Evolutionary conservation across 2,113 vertebrate genomes (phyloP), one percentile per base, ranked within the genome.

Genomic region (Sturnira hondurensis): DNA sequence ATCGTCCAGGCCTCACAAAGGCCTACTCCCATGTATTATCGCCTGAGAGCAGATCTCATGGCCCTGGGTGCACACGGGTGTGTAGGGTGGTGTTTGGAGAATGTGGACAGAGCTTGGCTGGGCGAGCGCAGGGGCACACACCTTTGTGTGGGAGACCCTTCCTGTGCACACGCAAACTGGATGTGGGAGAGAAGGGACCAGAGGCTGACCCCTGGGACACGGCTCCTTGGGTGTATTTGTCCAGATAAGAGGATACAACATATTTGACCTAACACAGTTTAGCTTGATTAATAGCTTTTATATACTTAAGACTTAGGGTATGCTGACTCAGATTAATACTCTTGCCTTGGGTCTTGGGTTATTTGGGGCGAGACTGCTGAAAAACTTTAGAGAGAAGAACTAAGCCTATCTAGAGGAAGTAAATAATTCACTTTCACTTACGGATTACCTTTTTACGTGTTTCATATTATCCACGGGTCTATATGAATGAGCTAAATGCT

Each of bases 21-120:
- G 2, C n/a, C 71, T 36, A 3, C 11, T 67, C 54, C 20, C 22
- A 4, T 5, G 15, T 7, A n/a, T n/a, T 24, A 50, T 41, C 12
- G 71, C 56, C 41, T 13, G 13, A 58, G 33, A 76, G 38, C 65
- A 38, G 41, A 26, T 16, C 26, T 41, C 38, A 73, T 0, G 26
- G 77, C 22, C 1, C 0, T 0, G 11, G 12, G 24, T 7, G 2
- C 8, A 45, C 9, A 38, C 0, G 5, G n/a, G 3, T 17, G 13
- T 68, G 2, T 0, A 8, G 5, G 3, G 41, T 1, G 6, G 38
- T 33, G 26, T 45, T 24, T 78, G 36, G 33, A 50, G 50, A 70
- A 2, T 14, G 20, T 36, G 31, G 26, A 38, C 19, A 28, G 58
- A 67, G 9, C 5, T 31, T 0, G 1, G 5, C 4, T 6, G 16